Evolutionary conservation across 2,113 vertebrate genomes (phyloP).

Genomic region (Daubentonia madagascariensis): DNA sequence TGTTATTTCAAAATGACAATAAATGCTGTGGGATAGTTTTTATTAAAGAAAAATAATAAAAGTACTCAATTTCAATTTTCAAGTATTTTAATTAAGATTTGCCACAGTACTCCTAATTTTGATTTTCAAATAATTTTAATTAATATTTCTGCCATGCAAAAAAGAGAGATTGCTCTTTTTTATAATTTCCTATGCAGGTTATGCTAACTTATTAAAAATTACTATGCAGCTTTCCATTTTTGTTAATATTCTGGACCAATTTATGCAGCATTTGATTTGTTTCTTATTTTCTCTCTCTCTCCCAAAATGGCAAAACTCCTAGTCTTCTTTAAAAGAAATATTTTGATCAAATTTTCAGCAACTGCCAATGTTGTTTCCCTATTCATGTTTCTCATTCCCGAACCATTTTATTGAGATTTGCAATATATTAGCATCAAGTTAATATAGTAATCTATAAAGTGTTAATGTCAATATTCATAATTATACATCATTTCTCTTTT

Average conservation of each 20-base stretch:
- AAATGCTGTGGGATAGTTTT: constrained; percentile 60
- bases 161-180: neutral
- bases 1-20: constrained; percentile 41
- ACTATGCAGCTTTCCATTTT: neutral
- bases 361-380: neutral
- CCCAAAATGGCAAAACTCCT: neutral
- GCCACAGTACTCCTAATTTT: neutral
- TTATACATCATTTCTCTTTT: neutral
- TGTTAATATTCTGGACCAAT: neutral
- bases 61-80: neutral
- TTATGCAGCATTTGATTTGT: neutral
- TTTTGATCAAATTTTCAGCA: neutral
- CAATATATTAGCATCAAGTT: neutral
- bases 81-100: constrained; percentile 1
- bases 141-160: neutral
- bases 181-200: neutral
- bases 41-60: constrained; percentile 41
- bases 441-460: neutral
- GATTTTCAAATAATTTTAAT: neutral
- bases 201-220: neutral
- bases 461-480: neutral
- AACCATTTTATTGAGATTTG: neutral
- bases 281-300: neutral
- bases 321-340: neutral
- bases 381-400: neutral